phyloP scores from a whole-genome alignment of 1,140 invertebrate genomes.

The Pachyrhynchus sulphureomaculatus region DNA sequence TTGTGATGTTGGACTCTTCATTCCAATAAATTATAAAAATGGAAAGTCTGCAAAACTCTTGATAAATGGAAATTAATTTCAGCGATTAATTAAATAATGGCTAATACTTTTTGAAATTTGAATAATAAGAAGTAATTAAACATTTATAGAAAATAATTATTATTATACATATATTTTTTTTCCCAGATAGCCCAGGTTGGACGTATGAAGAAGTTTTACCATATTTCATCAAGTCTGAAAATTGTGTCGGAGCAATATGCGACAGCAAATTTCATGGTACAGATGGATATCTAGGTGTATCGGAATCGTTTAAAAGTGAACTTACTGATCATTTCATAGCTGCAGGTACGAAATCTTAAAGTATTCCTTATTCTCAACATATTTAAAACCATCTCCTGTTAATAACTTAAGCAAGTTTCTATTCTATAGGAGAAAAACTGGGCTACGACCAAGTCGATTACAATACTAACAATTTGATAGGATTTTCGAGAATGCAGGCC shows the following conservation, averaged over 20 bases:
- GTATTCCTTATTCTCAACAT: not conserved
- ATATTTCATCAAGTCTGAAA: slow-evolving; percentile 56
- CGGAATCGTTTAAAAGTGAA: slow-evolving; percentile 55
- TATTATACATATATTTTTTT: no score
- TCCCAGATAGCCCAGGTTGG: slow-evolving; percentile 49
- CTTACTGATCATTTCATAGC: slow-evolving; percentile 61
- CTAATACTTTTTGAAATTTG: no score
- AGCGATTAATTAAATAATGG: no score
- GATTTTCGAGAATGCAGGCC: slow-evolving; percentile 63
- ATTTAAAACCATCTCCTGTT: no score
- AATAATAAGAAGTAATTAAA: no score
- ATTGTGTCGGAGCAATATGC: slow-evolving; percentile 54
- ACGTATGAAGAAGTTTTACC: slow-evolving; percentile 52
- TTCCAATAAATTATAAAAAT: no score
- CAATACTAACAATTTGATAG: slow-evolving; percentile 57
- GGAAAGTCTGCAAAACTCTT: no score
- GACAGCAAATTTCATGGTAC: slow-evolving; percentile 32
- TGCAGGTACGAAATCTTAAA: slow-evolving; percentile 51
- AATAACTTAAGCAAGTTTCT: no score
- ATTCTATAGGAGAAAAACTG: slow-evolving; percentile 57
- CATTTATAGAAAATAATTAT: no score
- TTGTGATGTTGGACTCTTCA: no score
- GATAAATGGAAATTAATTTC: no score
- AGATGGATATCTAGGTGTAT: slow-evolving; percentile 59
- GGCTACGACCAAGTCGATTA: slow-evolving; percentile 53